Conservation (phyloP, 1,140 invertebrate species). For the Amphibalanus amphitrite region DNA sequence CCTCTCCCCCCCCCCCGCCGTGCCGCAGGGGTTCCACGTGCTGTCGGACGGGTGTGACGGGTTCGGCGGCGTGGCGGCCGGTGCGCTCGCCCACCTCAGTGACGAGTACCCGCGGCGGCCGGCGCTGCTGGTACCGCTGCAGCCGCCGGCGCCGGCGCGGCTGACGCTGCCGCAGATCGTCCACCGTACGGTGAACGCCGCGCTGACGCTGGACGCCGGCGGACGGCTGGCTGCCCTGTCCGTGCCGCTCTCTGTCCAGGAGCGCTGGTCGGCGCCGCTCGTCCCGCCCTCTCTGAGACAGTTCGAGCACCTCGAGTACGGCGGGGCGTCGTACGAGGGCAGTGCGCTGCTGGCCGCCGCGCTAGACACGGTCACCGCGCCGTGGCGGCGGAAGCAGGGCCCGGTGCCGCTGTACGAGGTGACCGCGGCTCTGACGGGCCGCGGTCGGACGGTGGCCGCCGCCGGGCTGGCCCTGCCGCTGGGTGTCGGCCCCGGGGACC, state of each 20-base stretch:
- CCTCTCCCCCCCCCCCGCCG: too few relatives aligned
- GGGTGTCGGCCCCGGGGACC: neutral
- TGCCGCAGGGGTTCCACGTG: too few relatives aligned
- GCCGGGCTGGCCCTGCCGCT: neutral
- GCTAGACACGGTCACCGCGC: conserved; percentile 9
- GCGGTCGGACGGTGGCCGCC: neutral
- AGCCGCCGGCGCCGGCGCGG: conserved; percentile 29
- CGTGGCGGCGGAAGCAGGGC: conserved; percentile 4
- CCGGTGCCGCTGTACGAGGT: neutral
- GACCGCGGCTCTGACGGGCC: neutral
- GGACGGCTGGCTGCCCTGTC: neutral
- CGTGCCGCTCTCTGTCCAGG: neutral
- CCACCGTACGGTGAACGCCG: neutral
- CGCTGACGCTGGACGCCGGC: conserved; percentile 1
- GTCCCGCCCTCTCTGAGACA: conserved; percentile 5
- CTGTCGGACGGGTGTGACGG: conserved; percentile 57
- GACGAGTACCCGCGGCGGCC: conserved; percentile 64
- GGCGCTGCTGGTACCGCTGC: conserved; percentile 45
- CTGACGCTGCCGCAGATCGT: conserved; percentile 14
- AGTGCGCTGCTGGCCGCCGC: conserved; percentile 8
- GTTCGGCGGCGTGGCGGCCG: conserved; percentile 51
- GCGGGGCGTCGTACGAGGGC: conserved; percentile 5
- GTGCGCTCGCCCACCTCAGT: conserved; percentile 47
- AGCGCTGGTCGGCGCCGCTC: conserved; percentile 5
- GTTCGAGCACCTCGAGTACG: conserved; percentile 4